Evolutionary conservation across 2,113 vertebrate genomes (phyloP), one percentile per base, ranked within the genome.

Genomic region (Chaetorhynchus papuensis): DNA sequence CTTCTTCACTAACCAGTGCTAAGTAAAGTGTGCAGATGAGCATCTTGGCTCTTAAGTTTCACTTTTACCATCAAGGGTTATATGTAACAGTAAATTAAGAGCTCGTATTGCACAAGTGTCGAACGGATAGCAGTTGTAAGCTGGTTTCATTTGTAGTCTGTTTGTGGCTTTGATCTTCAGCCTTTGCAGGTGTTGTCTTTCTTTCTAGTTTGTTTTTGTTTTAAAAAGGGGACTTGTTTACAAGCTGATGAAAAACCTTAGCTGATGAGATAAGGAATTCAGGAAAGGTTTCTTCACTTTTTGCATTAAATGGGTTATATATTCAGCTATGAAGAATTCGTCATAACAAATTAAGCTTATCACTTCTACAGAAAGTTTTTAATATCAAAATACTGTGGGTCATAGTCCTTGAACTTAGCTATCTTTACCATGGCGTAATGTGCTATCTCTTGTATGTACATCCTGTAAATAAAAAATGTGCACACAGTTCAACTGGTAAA

Each of bases 401-500:
- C 63, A 7, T 27, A 47, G 88, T 83, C 85, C 76, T 89, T 83
- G 83, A 44, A 39, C 80, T 93, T 69, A 35, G 49, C 60, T 87
- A 60, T 30, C 77, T 84, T 78, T 84, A 12, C 23, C 11, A 1
- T 79, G 61, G 70, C 0, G 1, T 91, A 75, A 85, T 15, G 16
- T n/a, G 12, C 30, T 79, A 3, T 64, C 53, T 95, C 27, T 76
- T 92, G 27, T 39, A 33, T 71, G 44, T 74, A 16, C 0, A 2
- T 71, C 65, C 45, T 86, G 71, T 61, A 93, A 90, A 93, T 83
- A 89, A 57, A 74, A 86, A 54, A 71, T 4, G 52, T 59, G 33
- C 26, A 31, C 1, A 2, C 19, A 45, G 56, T 92, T 90, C 50
- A 63, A 2, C 44, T 64, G 52, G 47, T 35, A 92, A 93, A 87